Evolutionary conservation across 1,140 invertebrate species (phyloP), one percentile per base, ranked within the genome.

Genomic region (Chironomus striatipennis): DNA sequence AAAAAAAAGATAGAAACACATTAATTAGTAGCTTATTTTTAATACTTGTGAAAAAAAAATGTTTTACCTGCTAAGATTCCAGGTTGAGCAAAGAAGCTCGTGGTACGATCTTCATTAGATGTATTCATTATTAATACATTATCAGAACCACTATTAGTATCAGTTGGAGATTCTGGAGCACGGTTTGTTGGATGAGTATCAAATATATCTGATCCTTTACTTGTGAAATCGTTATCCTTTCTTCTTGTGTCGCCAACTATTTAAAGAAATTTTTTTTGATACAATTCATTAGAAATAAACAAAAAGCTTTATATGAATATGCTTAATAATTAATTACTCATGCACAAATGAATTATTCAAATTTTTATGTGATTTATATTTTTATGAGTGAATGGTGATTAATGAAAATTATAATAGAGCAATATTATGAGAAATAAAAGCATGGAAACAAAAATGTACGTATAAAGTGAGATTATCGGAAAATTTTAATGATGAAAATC

Each of bases 31-130:
- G 15, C 3, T 34, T 2, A 34, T n/a, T n/a, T n/a, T n/a, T n/a
- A n/a, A n/a, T n/a, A n/a, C n/a, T n/a, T n/a, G n/a, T 34, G 24
- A 34, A 34, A 5, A 34, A 20, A 72, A 4, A 42, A 0, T 34
- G 15, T 42, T 6, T 43, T 72, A 97, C 95, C 95, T 82, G 95
- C 95, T 78, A 98, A 86, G 75, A 97, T 95, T 78, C 95, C 95
- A 57, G 96, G 95, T 84, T 97, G 94, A 76, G 93, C 92, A 83
- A 97, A 96, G 87, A 97, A 96, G 77, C 93, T 94, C 78, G 92
- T 90, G 77, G 91, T 88, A 80, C 91, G 87, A 79, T 94, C 92
- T 79, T 93, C 91, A 75, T 87, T 84, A 83, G 91, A 90, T 74
- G 87, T 85, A 84, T 90, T 91, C 90, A 93, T 93, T 81, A 91